phyloP scores from a whole-genome alignment of 2,888 invertebrate genomes.

The Nomada goodeniana region DNA sequence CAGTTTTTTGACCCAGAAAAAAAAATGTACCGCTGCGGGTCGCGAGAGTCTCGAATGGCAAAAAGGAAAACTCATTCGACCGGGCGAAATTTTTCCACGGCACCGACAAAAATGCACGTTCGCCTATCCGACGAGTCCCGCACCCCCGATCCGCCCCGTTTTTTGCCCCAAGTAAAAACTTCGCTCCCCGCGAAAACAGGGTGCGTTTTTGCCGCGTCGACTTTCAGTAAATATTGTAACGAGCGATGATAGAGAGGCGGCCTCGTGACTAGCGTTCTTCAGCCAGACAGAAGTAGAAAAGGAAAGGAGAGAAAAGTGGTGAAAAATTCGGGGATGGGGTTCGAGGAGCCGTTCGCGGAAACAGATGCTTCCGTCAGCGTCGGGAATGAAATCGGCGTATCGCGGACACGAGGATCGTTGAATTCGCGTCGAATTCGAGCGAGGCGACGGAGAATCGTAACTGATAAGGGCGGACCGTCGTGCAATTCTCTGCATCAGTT shows the following conservation, averaged over 20 bases:
- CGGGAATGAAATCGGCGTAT: too few species aligned
- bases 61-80: too few species aligned
- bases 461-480: slow-evolving; percentile 27
- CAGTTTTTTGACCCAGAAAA: slow-evolving; percentile 65
- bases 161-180: slow-evolving; percentile 15
- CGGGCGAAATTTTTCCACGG: not conserved
- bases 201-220: slow-evolving; percentile 18
- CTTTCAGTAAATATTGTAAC: slow-evolving; percentile 30
- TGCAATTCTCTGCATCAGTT: slow-evolving; percentile 58
- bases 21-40: slow-evolving; percentile 58
- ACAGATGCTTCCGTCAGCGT: too few species aligned
- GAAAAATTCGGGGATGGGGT: too few species aligned
- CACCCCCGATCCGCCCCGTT: not conserved
- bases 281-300: not conserved
- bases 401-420: too few species aligned
- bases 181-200: slow-evolving; percentile 7
- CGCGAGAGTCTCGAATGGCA: not conserved
- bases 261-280: not conserved
- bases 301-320: not conserved
- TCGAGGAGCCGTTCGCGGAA: too few species aligned
- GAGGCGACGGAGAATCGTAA: slow-evolving; percentile 3
- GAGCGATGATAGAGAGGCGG: slow-evolving; percentile 30
- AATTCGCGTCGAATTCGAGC: not conserved
- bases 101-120: not conserved
- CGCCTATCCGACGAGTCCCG: not conserved